A percentile compares a stretch with the other conserved stretches of the same genome.
Conservation (phyloP, 1,140 invertebrate species). For the Drosophila auraria region DNA sequence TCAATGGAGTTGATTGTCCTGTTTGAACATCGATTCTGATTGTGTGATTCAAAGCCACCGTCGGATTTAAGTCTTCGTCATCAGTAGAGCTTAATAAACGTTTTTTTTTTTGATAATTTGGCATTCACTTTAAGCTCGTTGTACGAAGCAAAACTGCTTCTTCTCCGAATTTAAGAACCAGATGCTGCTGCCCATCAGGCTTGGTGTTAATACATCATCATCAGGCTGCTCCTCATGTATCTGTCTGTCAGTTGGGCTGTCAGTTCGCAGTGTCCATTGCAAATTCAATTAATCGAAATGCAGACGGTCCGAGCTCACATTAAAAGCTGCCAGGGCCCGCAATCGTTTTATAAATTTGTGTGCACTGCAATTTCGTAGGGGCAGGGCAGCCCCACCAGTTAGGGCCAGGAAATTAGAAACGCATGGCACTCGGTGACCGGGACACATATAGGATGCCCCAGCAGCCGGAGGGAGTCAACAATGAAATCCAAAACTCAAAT, state of each 20-base stretch:
- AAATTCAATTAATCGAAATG: constrained; percentile 79
- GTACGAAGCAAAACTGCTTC: neutral
- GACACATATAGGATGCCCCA: neutral
- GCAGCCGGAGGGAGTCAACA: constrained; percentile 13
- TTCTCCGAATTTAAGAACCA: neutral
- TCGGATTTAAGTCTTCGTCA: neutral
- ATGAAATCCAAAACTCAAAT: constrained; percentile 37
- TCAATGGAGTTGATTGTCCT: constrained; percentile 50
- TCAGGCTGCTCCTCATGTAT: constrained; percentile 3
- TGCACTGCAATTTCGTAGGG: constrained; percentile 50
- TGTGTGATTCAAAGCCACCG: neutral
- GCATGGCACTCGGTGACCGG: constrained; percentile 62
- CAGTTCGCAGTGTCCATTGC: constrained; percentile 40
- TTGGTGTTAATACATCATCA: constrained; percentile 30
- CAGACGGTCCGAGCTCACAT: constrained; percentile 33
- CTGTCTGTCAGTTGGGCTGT: constrained; percentile 33
- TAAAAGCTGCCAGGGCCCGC: constrained; percentile 34
- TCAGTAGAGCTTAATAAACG: neutral
- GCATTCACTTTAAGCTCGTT: neutral
- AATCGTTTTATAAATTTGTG: constrained; percentile 67
- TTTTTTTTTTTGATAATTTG: no score
- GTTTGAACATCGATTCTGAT: constrained; percentile 6
- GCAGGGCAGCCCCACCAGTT: neutral
- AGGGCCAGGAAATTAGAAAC: constrained; percentile 76
- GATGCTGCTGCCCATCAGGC: constrained; percentile 14